Evolutionary conservation across 2,888 invertebrate genomes (phyloP).

Genomic region (Drosophila mercatorum): DNA sequence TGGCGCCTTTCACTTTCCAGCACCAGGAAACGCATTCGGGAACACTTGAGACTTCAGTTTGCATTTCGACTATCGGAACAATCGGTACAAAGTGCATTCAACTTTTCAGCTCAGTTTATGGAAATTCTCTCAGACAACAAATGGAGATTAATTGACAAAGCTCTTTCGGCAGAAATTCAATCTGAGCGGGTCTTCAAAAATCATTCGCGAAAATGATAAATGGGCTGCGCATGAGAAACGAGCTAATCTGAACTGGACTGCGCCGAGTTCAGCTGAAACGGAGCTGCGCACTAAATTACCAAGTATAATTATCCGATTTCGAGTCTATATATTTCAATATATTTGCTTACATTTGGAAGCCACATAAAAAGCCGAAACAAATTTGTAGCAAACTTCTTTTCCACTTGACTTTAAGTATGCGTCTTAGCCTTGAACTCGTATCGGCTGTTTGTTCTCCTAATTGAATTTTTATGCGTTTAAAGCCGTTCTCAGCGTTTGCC

Average conservation of each 20-base stretch:
- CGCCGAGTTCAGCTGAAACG: conserved; percentile 12
- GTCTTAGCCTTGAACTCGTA: conserved; percentile 67
- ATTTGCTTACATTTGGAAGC: conserved; percentile 24
- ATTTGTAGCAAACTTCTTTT: conserved; percentile 36
- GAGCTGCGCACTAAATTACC: conserved; percentile 68
- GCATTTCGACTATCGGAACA: background rate
- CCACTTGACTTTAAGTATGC: conserved; percentile 10
- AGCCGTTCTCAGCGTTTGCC: conserved; percentile 47
- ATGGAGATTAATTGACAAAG: conserved; percentile 62
- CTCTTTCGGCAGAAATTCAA: conserved; percentile 31
- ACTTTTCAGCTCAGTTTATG: conserved; percentile 47
- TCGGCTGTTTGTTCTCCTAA: conserved; percentile 52
- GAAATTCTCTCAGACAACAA: conserved; percentile 31
- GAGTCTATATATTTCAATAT: conserved; percentile 12
- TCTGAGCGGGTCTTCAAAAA: conserved; percentile 40
- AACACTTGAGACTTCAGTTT: conserved; percentile 1
- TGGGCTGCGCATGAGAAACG: conserved; percentile 48
- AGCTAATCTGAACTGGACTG: conserved; percentile 12
- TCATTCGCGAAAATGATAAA: conserved; percentile 60
- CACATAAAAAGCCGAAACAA: conserved; percentile 1
- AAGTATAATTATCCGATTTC: conserved; percentile 46
- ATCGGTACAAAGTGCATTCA: conserved; percentile 66
- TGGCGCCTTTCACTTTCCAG: conserved; percentile 66
- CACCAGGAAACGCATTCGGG: conserved; percentile 61
- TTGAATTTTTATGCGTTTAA: conserved; percentile 56